Conservation (phyloP, 2,113 vertebrate genomes). For the Solea solea region DNA sequence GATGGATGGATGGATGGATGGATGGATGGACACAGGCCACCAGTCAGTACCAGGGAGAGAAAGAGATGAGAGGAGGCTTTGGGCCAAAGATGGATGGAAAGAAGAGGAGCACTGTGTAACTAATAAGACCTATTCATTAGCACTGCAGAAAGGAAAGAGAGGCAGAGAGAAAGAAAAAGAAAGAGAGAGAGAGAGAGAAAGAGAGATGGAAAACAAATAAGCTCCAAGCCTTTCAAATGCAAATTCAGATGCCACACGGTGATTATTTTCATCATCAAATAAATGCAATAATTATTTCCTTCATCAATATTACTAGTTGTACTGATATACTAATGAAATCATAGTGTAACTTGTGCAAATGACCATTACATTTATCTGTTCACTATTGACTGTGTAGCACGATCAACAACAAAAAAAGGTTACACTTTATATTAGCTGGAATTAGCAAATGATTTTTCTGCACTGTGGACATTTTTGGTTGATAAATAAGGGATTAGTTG, state of each 20-base stretch:
- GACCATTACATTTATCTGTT: no score
- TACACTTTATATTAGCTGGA: no score
- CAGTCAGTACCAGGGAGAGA: constrained; percentile 70
- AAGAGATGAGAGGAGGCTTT: constrained; percentile 47
- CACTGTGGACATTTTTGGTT: no score
- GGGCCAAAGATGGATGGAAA: constrained; percentile 59
- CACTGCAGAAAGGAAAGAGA: constrained; percentile 18
- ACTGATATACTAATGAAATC: no score
- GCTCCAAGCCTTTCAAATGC: constrained; percentile 27
- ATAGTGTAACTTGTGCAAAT: no score
- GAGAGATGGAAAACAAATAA: constrained; percentile 34
- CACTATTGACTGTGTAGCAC: no score
- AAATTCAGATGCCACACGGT: background rate
- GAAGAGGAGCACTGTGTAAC: constrained; percentile 66
- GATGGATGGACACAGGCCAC: constrained; percentile 55
- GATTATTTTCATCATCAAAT: background rate
- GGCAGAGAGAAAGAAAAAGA: constrained; percentile 12
- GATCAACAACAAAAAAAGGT: no score
- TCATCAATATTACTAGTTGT: background rate
- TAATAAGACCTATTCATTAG: constrained; percentile 66
- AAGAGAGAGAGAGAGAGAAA: background rate
- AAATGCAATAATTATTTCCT: background rate
- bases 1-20: constrained; percentile 51
- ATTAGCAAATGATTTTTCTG: no score
- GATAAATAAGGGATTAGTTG: no score